phyloP scores from a whole-genome alignment of 2,113 vertebrate genomes.

The Hippolais icterina region DNA sequence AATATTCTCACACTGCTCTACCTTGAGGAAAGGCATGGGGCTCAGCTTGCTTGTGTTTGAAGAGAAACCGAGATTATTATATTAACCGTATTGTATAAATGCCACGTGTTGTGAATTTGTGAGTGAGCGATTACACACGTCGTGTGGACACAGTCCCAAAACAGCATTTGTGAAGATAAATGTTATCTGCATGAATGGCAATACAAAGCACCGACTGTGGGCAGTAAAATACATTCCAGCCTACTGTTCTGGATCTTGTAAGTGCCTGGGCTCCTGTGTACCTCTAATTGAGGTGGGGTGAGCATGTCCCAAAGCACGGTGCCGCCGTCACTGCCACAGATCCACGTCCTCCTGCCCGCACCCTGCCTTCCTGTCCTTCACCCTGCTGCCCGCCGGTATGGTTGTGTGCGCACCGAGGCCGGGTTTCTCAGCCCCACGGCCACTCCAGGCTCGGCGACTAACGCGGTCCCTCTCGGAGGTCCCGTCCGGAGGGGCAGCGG shows the following conservation, averaged over 20 bases:
- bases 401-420: accelerated
- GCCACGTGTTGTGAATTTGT: neutral
- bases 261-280: neutral
- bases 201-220: neutral
- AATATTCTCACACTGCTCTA: neutral
- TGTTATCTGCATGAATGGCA: neutral
- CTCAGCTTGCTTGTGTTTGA: neutral
- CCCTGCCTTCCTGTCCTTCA: neutral
- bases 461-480: neutral
- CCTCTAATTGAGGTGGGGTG: neutral
- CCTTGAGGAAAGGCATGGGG: neutral
- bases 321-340: neutral
- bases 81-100: neutral
- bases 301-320: accelerated
- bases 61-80: neutral
- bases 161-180: neutral
- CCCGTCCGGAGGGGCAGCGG: neutral
- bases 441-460: accelerated
- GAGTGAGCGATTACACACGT: neutral
- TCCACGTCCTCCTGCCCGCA: neutral
- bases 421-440: neutral
- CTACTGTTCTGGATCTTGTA: neutral
- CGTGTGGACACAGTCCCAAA: neutral
- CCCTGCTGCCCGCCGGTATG: accelerated
- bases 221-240: neutral